phyloP scores from a whole-genome alignment of 1,140 invertebrate genomes.

The Contarinia nasturtii region DNA sequence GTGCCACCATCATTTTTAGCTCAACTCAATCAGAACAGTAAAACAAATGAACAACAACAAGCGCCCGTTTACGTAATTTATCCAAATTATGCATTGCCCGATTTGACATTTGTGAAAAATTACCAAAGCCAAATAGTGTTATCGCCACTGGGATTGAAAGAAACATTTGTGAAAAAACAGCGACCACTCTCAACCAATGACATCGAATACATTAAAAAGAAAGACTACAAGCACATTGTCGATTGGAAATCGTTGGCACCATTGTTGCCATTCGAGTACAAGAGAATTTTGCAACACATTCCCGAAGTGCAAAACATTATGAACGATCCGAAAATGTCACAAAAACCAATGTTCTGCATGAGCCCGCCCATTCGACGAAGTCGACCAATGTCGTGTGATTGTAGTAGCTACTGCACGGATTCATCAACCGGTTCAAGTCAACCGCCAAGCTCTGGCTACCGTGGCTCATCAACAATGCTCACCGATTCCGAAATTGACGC shows the following conservation, averaged over 20 bases:
- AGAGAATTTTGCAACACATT: constrained; percentile 47
- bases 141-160: constrained; percentile 24
- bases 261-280: constrained; percentile 62
- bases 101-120: constrained; percentile 62
- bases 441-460: constrained; percentile 61
- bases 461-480: constrained; percentile 65
- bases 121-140: constrained; percentile 38
- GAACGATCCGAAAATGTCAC: constrained; percentile 27
- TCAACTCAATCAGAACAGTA: constrained; percentile 42
- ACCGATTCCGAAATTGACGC: constrained; percentile 49
- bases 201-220: constrained; percentile 55
- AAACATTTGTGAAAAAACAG: constrained; percentile 19
- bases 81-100: constrained; percentile 78
- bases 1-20: constrained; percentile 43
- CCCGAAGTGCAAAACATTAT: constrained; percentile 36
- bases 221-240: constrained; percentile 61
- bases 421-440: constrained; percentile 49
- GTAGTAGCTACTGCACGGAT: constrained; percentile 29
- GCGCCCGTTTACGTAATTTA: constrained; percentile 75
- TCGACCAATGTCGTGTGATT: constrained; percentile 37
- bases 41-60: constrained; percentile 34
- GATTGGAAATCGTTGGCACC: constrained; percentile 85
- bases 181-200: constrained; percentile 71
- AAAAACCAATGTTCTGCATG: constrained; percentile 44
- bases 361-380: constrained; percentile 33